These are phyloP conservation scores for Calypte anna DNA, from an alignment of 2,113 vertebrate genomes.

Conservation along the genomic window DNA sequence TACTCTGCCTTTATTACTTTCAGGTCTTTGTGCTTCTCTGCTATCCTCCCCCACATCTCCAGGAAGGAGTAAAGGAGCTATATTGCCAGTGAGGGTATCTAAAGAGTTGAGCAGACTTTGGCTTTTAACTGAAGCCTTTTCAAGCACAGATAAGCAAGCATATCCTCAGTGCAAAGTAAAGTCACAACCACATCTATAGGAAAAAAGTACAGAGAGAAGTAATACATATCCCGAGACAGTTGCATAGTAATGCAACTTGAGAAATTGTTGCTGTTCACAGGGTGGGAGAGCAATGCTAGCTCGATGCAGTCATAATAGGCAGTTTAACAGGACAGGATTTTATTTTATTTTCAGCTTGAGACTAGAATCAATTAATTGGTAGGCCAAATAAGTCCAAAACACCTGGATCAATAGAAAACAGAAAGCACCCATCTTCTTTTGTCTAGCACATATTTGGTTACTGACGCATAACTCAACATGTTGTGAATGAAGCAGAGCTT, in stretches of 20 bases:
- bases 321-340: not conserved
- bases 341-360: not conserved
- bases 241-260: not conserved
- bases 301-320: not conserved
- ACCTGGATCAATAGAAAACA: not conserved
- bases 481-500: not conserved
- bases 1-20: conserved; percentile 16
- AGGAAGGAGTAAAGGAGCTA: not conserved
- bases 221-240: not conserved
- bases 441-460: not conserved
- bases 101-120: not conserved
- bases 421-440: not conserved
- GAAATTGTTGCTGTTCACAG: not conserved
- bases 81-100: not conserved
- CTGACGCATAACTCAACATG: not conserved
- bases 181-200: not conserved
- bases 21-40: not conserved
- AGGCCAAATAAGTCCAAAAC: not conserved
- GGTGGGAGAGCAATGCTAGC: not conserved
- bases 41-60: not conserved
- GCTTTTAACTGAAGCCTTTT: not conserved
- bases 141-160: not conserved
- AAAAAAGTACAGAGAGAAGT: not conserved
- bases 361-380: not conserved
- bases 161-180: too few species aligned